Evolutionary conservation across 2,888 invertebrate genomes (phyloP), one percentile per base, ranked within the genome.

Genomic region (Pyrochroa serraticornis): DNA sequence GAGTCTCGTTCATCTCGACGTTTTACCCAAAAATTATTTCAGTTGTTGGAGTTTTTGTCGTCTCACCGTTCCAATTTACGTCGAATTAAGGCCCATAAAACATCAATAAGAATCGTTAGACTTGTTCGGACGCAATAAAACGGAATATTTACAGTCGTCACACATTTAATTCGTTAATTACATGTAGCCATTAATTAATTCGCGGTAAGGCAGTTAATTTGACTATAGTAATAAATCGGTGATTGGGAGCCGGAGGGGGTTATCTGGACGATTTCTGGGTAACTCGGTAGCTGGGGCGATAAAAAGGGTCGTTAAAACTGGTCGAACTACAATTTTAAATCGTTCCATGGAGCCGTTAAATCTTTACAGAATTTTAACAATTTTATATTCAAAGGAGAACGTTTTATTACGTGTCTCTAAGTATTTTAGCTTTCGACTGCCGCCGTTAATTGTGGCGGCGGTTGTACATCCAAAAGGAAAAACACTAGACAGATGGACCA

Each of bases 111-210:
- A 63, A 56, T 50, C 54, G 50, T 58, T 57, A 62, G 48, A 39
- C 51, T 52, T 62, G 56, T 64, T 54, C 41, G 49, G 51, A 51
- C 34, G 59, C 57, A 57, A 60, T 62, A 62, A 63, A 64, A 54
- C 35, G 22, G 50, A 53, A 8, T 54, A 55, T 60, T 62, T 60
- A 51, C 49, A 57, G 51, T 55, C 58, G 45, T 54, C 59, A 59
- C 65, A 68, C 67, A 69, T 64, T 69, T 66, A 65, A 62, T 63
- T 64, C 57, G 46, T 70, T 68, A 70, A 71, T 70, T 66, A 67
- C 68, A 58, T 65, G 67, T 69, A 62, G 36, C 41, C 66, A 62
- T 71, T 71, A 71, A 72, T 72, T 72, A 72, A 71, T 72, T 72
- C 72, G 69, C 62, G 65, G 71, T 71, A 72, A 58, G 47, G 67